Evolutionary conservation across 1,140 invertebrate species (phyloP).

Genomic region (Drosophila pseudoobscura): DNA sequence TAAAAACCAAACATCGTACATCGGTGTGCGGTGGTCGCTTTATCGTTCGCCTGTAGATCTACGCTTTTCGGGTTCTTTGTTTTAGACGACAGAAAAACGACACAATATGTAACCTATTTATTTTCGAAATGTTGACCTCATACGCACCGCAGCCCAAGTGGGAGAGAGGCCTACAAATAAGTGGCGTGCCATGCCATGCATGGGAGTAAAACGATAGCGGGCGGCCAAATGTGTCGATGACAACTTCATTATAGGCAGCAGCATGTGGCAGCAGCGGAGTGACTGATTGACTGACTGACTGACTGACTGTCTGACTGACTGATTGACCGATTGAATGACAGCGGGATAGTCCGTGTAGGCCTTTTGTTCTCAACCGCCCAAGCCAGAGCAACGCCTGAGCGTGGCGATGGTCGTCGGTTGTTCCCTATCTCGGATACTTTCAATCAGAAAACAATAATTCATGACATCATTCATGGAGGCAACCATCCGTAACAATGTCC

Average conservation of each 20-base stretch:
- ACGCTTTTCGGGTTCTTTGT: constrained; percentile 37
- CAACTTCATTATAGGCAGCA: constrained; percentile 65
- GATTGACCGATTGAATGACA: constrained; percentile 16
- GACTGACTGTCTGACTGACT: constrained; percentile 33
- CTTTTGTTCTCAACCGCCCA: constrained; percentile 67
- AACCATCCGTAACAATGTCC: constrained; percentile 41
- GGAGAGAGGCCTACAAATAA: constrained; percentile 30
- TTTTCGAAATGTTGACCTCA: constrained; percentile 79
- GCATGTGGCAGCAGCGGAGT: constrained; percentile 43
- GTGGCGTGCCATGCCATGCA: constrained; percentile 36
- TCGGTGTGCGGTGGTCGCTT: constrained; percentile 18
- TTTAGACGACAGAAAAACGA: constrained; percentile 2
- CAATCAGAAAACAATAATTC: constrained; percentile 81
- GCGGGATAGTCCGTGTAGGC: constrained; percentile 35
- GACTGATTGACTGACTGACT: constrained; percentile 35
- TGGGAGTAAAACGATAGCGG: constrained; percentile 55
- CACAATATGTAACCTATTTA: constrained; percentile 75
- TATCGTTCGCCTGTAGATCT: constrained; percentile 32
- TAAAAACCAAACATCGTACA: constrained; percentile 1
- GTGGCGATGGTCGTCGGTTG: constrained; percentile 15
- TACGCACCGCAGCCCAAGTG: constrained; percentile 48
- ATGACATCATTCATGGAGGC: constrained; percentile 68
- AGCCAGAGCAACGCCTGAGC: background rate
- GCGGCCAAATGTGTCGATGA: constrained; percentile 72
- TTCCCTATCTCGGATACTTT: constrained; percentile 70